Percentiles rank a stretch among this genome's conserved stretches.
phyloP scores from a whole-genome alignment of 2,888 invertebrate genomes.

The Cantharis rufa region DNA sequence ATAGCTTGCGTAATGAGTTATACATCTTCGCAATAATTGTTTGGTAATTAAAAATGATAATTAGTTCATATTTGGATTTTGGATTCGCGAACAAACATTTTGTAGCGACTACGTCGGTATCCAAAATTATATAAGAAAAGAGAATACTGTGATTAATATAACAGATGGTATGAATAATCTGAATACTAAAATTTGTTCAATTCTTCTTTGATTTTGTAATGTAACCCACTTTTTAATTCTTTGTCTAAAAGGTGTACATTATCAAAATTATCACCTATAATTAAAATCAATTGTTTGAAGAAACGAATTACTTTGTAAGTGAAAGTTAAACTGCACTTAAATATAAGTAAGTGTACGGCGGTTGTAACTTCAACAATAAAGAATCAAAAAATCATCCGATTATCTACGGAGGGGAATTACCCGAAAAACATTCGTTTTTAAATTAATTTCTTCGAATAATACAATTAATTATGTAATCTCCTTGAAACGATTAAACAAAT shows the following conservation, averaged over 20 bases:
- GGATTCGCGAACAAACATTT: slow-evolving; percentile 17
- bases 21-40: slow-evolving; percentile 35
- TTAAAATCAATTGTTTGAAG: background rate
- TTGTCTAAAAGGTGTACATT: background rate
- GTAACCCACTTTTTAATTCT: background rate
- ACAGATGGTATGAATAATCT: background rate
- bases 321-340: background rate
- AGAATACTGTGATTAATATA: background rate
- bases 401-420: background rate
- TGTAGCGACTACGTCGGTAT: background rate
- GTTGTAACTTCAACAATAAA: too few relatives aligned
- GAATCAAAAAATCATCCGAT: too few relatives aligned
- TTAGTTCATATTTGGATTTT: slow-evolving; percentile 29
- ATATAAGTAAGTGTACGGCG: background rate
- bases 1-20: slow-evolving; percentile 34
- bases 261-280: background rate
- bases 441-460: too few relatives aligned
- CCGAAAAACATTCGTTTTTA: too few relatives aligned
- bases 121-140: background rate
- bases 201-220: background rate
- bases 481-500: background rate
- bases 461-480: background rate
- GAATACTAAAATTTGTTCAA: background rate
- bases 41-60: slow-evolving; percentile 35
- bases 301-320: background rate